Evolutionary conservation across 2,888 invertebrate species (phyloP).

Genomic region (Sinopyrophorus schimmeli): DNA sequence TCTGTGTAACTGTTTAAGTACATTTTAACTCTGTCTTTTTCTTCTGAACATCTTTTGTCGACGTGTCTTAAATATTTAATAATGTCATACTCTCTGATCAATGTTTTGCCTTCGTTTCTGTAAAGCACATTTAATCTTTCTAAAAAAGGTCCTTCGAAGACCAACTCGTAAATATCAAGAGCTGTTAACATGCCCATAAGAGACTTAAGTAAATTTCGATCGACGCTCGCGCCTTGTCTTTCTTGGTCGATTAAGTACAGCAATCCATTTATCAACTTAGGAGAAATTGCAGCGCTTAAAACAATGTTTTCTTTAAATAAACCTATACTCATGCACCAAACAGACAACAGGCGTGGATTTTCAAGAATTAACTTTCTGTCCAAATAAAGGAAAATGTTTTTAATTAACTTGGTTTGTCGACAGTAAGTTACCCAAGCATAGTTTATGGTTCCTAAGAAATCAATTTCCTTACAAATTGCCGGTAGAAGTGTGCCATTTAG

Average conservation of each 20-base stretch:
- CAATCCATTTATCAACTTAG: conserved; percentile 86
- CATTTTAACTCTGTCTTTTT: conserved; percentile 83
- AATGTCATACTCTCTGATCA: conserved; percentile 86
- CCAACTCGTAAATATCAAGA: conserved; percentile 84
- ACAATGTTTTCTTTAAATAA: conserved; percentile 90
- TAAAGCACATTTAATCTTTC: conserved; percentile 88
- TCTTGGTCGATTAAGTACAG: conserved; percentile 87
- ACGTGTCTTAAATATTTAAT: conserved; percentile 78
- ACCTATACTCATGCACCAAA: conserved; percentile 95
- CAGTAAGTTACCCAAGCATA: conserved; percentile 93
- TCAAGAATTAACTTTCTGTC: conserved; percentile 94
- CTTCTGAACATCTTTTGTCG: conserved; percentile 85
- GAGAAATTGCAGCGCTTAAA: conserved; percentile 80
- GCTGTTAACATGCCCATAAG: conserved; percentile 92
- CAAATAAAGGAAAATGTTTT: conserved; percentile 94
- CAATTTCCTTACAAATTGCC: conserved; percentile 81
- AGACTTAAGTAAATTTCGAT: conserved; percentile 86
- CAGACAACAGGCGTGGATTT: conserved; percentile 87
- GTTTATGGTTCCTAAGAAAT: conserved; percentile 86
- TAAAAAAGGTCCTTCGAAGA: conserved; percentile 84
- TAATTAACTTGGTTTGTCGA: conserved; percentile 94
- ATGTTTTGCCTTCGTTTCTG: conserved; percentile 82
- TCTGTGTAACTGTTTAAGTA: conserved; percentile 90
- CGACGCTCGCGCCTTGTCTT: conserved; percentile 84
- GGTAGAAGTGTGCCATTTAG: conserved; percentile 84